phyloP scores from a whole-genome alignment of 1,140 invertebrate species.

The Lucilia cuprina region DNA sequence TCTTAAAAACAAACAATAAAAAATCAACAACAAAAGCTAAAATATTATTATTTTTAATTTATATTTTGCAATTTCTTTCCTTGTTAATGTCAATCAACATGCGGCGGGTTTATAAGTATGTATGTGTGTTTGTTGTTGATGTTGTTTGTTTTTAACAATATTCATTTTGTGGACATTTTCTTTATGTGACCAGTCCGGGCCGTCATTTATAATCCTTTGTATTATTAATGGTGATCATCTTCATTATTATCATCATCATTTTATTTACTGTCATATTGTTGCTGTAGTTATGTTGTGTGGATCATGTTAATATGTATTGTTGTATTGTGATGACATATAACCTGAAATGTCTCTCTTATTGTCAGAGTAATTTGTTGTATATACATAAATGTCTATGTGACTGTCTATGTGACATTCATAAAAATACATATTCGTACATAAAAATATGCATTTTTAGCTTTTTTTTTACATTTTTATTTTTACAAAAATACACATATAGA shows the following conservation, averaged over 20 bases:
- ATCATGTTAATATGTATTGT: background rate
- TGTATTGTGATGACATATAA: background rate
- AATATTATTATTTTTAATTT: background rate
- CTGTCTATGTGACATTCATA: no score
- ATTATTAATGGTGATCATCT: background rate
- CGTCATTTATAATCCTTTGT: conserved; percentile 9
- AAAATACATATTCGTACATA: background rate
- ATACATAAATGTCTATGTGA: no score
- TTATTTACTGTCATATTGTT: background rate
- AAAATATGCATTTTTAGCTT: background rate
- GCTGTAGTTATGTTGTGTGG: background rate
- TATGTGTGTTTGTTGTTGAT: background rate
- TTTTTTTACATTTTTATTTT: background rate
- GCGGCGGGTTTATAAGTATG: background rate
- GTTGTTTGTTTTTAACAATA: background rate
- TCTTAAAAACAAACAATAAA: no score
- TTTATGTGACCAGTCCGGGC: background rate
- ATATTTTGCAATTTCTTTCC: conserved; percentile 1
- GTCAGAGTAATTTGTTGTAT: background rate
- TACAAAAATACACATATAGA: background rate
- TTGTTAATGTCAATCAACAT: conserved; percentile 2
- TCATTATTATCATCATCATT: background rate
- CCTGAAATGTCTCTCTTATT: background rate
- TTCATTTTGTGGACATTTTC: background rate
- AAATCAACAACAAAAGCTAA: no score